Conservation (phyloP, 2,113 vertebrate species). For the Salminus brasiliensis region DNA sequence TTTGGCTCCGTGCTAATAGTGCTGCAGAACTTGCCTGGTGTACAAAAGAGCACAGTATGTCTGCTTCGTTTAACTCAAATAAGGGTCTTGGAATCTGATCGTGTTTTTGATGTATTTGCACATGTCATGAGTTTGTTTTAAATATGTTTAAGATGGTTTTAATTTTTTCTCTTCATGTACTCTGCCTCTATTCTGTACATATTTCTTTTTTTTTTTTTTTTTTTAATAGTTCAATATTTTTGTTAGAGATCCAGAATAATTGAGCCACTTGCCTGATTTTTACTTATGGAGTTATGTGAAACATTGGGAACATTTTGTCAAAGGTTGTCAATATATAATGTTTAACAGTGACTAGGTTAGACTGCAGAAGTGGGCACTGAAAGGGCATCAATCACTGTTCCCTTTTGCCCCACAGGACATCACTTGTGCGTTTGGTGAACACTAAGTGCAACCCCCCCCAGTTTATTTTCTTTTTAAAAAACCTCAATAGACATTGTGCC, state of each 20-base stretch:
- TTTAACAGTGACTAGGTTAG: neutral
- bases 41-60: neutral
- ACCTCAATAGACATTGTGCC: slow-evolving; percentile 36
- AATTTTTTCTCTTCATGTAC: neutral
- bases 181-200: neutral
- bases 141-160: slow-evolving; percentile 36
- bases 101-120: slow-evolving; percentile 48
- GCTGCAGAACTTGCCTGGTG: neutral
- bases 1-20: too few species aligned
- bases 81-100: neutral
- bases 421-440: neutral
- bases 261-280: neutral
- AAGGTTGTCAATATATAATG: neutral
- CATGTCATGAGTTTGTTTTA: slow-evolving; percentile 32
- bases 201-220: slow-evolving; percentile 12
- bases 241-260: neutral
- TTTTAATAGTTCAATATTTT: slow-evolving; percentile 11
- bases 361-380: neutral
- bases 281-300: neutral
- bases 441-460: neutral
- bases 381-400: slow-evolving; percentile 40
- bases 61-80: neutral
- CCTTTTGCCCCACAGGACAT: neutral
- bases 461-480: neutral
- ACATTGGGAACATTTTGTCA: neutral